Conservation (phyloP, 1,140 invertebrate genomes). For the Drosophila ironensis region DNA sequence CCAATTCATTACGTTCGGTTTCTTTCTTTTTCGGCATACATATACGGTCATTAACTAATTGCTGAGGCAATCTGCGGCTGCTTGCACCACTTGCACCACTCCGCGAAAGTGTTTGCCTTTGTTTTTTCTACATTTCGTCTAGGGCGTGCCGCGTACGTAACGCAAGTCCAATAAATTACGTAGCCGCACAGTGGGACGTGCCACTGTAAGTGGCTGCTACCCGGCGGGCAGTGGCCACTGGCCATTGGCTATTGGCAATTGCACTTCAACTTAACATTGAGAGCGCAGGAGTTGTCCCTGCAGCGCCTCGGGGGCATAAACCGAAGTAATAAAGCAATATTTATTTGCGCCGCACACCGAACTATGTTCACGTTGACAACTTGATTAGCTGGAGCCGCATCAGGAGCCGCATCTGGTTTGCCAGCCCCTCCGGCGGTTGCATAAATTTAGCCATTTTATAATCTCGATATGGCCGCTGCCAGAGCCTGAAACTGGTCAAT, state of each 20-base stretch:
- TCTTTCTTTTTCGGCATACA: constrained; percentile 69
- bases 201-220: background rate
- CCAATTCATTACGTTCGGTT: constrained; percentile 30
- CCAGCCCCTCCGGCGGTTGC: constrained; percentile 44
- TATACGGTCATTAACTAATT: constrained; percentile 80
- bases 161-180: constrained; percentile 37
- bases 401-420: constrained; percentile 29
- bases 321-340: constrained; percentile 19
- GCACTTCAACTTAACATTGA: constrained; percentile 77
- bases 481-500: constrained; percentile 62
- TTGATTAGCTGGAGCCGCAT: constrained; percentile 59
- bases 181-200: constrained; percentile 63
- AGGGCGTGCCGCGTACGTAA: constrained; percentile 39
- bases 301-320: constrained; percentile 24
- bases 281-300: constrained; percentile 57
- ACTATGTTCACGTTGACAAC: constrained; percentile 67
- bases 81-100: constrained; percentile 37
- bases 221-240: background rate
- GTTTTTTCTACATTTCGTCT: constrained; percentile 8
- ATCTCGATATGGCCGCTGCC: constrained; percentile 57
- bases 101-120: constrained; percentile 52
- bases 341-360: constrained; percentile 22
- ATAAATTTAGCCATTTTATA: constrained; percentile 76
- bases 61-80: constrained; percentile 76
- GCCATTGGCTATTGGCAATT: constrained; percentile 14